Conservation (phyloP, 2,888 invertebrate species). For the Norana najaformis region DNA sequence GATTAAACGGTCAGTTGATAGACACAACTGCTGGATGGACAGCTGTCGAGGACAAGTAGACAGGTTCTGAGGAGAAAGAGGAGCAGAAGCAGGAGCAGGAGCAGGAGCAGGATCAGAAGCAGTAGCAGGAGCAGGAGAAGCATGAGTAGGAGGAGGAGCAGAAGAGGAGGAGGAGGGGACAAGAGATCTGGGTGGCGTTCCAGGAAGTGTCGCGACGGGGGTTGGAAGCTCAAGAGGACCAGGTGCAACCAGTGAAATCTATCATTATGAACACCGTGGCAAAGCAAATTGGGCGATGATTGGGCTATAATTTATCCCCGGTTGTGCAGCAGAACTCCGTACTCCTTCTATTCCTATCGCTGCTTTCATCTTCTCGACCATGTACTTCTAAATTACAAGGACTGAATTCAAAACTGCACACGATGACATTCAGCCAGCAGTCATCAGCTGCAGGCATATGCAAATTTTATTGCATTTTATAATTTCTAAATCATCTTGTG, state of each 20-base stretch:
- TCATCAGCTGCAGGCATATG: neutral
- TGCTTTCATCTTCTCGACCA: neutral
- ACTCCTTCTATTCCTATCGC: neutral
- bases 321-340: neutral
- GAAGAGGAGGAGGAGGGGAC: neutral
- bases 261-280: neutral
- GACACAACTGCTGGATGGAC: neutral
- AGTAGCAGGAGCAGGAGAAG: neutral
- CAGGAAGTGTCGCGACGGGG: neutral
- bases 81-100: neutral
- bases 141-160: neutral
- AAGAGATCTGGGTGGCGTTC: neutral
- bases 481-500: no score
- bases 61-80: neutral
- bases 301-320: neutral
- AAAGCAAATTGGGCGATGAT: neutral
- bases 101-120: neutral
- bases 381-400: neutral
- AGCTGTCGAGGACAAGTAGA: neutral
- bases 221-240: neutral
- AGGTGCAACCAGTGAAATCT: neutral
- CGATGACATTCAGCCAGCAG: neutral
- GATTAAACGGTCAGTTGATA: slow-evolving; percentile 21
- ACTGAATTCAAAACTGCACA: neutral
- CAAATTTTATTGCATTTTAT: no score